Base-by-base conservation (phyloP, 1,140 invertebrate species). In the Hycleus cichorii region DNA sequence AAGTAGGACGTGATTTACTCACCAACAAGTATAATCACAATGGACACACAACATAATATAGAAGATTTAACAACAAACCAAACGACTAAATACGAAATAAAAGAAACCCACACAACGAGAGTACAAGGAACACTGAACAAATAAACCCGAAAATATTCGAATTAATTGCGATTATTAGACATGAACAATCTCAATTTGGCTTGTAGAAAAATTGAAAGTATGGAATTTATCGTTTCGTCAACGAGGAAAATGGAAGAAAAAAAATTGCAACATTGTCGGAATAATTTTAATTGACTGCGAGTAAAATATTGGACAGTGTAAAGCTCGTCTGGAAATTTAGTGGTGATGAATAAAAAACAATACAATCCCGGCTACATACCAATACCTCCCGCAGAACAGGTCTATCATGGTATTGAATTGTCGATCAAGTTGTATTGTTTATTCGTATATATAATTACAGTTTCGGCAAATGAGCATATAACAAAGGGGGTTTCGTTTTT, bases 371-470 rank as follows among this genome's bases (percentile, higher is more conserved):
- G 52, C 55, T 57, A 60, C 59, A 64, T 64, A 58, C 62, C 55
- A 50, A 63, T 63, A 63, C 61, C 61, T 63, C 61, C 59, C 58
- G 58, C 59, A 38, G 60, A 62, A 63, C 62, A 55, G 55, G 54
- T 60, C 56, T 58, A 60, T 60, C 62, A 60, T 59, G 32, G 55
- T 60, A 64, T 64, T 60, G 62, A 64, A 64, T 64, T 64, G 62
- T 64, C 62, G 58, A 64, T 64, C 62, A 60, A 54, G 24, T 42
- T 55, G 51, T 64, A 60, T 64, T 64, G 56, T 64, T 64, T 60
- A 64, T 64, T 64, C 62, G 62, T 58, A 64, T 64, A 18, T 18
- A 64, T 58, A 64, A 64, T 64, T 63, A 60, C 57, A 58, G 58
- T 60, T 64, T 60, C 62, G 62, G 62, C 62, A 60, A 60, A 64